Evolutionary conservation across 2,888 invertebrate species (phyloP).

Genomic region (Dolichomitus sp.): DNA sequence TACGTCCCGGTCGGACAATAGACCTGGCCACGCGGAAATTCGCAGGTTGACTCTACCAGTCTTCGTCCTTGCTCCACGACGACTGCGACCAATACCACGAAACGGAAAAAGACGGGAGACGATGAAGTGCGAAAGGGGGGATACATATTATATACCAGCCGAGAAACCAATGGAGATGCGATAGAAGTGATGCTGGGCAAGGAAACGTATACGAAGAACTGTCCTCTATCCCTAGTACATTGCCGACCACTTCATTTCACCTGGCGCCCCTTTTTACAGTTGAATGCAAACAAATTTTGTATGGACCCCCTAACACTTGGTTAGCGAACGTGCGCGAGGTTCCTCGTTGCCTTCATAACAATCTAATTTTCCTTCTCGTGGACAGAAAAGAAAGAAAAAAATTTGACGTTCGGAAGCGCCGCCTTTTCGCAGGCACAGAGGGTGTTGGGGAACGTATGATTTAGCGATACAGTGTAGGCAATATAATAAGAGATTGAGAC

Average conservation of each 20-base stretch:
- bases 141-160: conserved; percentile 54
- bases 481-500: conserved; percentile 70
- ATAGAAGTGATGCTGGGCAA: conserved; percentile 36
- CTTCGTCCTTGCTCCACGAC: conserved; percentile 52
- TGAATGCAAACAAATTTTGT: conserved; percentile 85
- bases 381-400: conserved; percentile 32
- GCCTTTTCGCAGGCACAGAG: conserved; percentile 50
- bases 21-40: conserved; percentile 80
- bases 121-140: conserved; percentile 57
- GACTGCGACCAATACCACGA: conserved; percentile 50
- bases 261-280: conserved; percentile 76
- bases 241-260: conserved; percentile 72
- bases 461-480: conserved; percentile 50
- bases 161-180: conserved; percentile 44
- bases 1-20: conserved; percentile 73
- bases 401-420: conserved; percentile 55
- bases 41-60: conserved; percentile 81
- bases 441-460: conserved; percentile 40
- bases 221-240: not conserved
- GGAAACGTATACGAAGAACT: conserved; percentile 34
- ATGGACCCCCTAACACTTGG: conserved; percentile 69
- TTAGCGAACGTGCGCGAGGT: conserved; percentile 28
- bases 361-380: conserved; percentile 79
- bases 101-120: conserved; percentile 41
- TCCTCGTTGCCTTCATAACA: conserved; percentile 72